Percentiles rank a stretch among this genome's conserved stretches.
Evolutionary conservation across 2,113 vertebrate species (phyloP).

Genomic region (Ondatra zibethicus): DNA sequence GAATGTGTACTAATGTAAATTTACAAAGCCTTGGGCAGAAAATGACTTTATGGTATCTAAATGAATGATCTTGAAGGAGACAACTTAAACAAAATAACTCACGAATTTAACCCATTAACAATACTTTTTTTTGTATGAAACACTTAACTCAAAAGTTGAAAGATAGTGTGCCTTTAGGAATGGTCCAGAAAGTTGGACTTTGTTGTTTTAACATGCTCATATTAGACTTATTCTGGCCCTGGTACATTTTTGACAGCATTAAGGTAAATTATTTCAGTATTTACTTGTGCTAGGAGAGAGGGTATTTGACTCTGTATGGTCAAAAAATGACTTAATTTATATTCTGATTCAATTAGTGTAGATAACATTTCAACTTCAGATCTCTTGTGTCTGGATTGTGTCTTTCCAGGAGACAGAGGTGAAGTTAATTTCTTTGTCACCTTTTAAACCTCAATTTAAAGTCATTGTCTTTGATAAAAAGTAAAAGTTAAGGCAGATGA

Average conservation of each 20-base stretch:
- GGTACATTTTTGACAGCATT: neutral
- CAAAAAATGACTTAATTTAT: neutral
- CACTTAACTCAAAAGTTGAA: neutral
- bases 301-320: neutral
- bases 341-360: neutral
- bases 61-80: neutral
- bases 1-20: neutral
- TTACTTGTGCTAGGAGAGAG: neutral
- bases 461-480: neutral
- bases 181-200: neutral
- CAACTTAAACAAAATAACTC: neutral
- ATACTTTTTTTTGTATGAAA: neutral
- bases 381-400: neutral
- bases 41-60: neutral
- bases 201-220: neutral
- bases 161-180: neutral
- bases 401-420: neutral
- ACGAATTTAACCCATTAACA: neutral
- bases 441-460: neutral
- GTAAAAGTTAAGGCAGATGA: neutral
- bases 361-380: neutral
- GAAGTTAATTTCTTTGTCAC: neutral
- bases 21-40: neutral
- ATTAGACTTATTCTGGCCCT: neutral
- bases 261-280: neutral